Percentiles rank a stretch among this genome's conserved stretches.
Conservation (phyloP, 2,113 vertebrate genomes). For the Larimichthys polyactis region DNA sequence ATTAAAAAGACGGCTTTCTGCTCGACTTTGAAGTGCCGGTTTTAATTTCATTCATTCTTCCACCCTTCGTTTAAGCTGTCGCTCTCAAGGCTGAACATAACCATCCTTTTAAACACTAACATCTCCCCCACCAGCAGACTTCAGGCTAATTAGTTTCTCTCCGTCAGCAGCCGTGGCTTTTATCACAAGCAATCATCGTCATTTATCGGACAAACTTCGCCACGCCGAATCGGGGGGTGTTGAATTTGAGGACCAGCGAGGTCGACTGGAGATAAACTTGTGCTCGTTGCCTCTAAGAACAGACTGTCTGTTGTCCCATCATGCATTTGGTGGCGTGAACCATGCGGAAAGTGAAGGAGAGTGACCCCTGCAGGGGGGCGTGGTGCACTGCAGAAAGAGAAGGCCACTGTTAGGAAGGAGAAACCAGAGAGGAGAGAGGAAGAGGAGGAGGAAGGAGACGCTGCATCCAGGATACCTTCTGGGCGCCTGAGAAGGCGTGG, state of each 20-base stretch:
- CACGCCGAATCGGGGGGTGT: background rate
- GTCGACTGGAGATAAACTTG: constrained; percentile 69
- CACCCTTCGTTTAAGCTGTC: constrained; percentile 44
- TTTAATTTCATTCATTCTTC: constrained; percentile 49
- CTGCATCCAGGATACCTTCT: constrained; percentile 97
- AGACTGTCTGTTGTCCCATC: constrained; percentile 78
- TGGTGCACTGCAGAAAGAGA: constrained; percentile 82
- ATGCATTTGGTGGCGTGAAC: constrained; percentile 87
- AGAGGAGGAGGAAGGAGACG: constrained; percentile 77
- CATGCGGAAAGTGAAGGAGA: constrained; percentile 81
- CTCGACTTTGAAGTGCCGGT: constrained; percentile 35
- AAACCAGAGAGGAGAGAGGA: constrained; percentile 42
- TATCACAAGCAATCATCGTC: constrained; percentile 52
- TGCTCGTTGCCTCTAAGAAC: constrained; percentile 65
- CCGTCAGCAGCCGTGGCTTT: constrained; percentile 22
- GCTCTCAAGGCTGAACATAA: constrained; percentile 22
- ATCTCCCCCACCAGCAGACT: constrained; percentile 13
- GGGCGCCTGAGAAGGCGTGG: constrained; percentile 99
- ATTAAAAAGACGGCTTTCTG: constrained; percentile 13
- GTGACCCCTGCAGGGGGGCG: constrained; percentile 68
- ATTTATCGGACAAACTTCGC: constrained; percentile 39
- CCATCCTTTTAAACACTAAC: constrained; percentile 32
- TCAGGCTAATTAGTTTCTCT: constrained; percentile 53
- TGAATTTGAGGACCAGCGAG: background rate
- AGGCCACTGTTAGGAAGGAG: constrained; percentile 84